Percentiles rank a stretch among this genome's conserved stretches.
phyloP scores from a whole-genome alignment of 2,113 vertebrate genomes.

The Deroptyus accipitrinus region DNA sequence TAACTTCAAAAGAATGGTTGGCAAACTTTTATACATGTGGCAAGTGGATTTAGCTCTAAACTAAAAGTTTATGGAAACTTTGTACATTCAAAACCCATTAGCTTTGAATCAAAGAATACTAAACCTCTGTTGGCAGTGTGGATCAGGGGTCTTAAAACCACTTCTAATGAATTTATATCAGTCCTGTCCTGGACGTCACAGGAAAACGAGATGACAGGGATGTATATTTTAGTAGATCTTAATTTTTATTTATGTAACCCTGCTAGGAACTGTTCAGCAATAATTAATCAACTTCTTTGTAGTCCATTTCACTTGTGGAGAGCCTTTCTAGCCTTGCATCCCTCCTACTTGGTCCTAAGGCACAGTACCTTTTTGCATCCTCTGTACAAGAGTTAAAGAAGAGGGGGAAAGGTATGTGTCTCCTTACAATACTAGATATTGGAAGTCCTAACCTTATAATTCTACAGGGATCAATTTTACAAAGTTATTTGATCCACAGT shows the following conservation, averaged over 20 bases:
- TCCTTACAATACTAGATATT: neutral
- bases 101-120: conserved; percentile 9
- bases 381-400: neutral
- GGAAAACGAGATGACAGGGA: neutral
- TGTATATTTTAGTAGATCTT: neutral
- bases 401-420: neutral
- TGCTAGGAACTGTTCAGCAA: neutral
- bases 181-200: neutral
- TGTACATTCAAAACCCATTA: neutral
- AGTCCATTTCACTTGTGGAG: neutral
- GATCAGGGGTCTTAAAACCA: neutral
- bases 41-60: conserved; percentile 10
- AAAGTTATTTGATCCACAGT: neutral
- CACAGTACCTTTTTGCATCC: neutral
- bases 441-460: neutral
- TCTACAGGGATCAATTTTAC: neutral
- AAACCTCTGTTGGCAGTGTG: neutral
- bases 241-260: neutral
- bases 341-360: neutral
- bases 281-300: neutral
- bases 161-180: neutral
- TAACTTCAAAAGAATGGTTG: neutral
- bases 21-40: neutral
- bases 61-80: conserved; percentile 31
- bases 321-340: neutral